Evolutionary conservation across 1,140 invertebrate genomes (phyloP), one percentile per base, ranked within the genome.

Genomic region (Eufriesea mexicana): DNA sequence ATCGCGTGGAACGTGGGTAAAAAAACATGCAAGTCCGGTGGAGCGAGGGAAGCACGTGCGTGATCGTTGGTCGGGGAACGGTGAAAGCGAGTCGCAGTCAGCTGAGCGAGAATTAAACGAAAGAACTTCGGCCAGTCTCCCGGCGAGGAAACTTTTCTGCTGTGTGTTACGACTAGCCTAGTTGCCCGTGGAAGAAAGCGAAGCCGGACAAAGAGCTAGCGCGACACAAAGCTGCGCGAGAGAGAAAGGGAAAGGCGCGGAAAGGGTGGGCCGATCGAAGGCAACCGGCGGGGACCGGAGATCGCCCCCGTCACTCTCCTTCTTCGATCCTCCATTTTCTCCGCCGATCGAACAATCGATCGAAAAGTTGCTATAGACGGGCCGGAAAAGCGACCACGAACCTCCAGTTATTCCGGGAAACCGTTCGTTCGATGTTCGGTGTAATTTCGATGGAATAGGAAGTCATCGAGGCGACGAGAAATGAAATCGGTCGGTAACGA

Each of bases 121-220:
- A 81, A 75, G 75, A 88, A 88, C 73, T 89, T 89, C 35, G 78
- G 42, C 28, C 55, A 66, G 79, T 64, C 77, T 79, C 72, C 67
- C 54, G 77, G 79, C 54, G 47, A 81, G 57, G 35, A 80, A 87
- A 87, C 85, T 86, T 78, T 83, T 87, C 81, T 55, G 62, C 68
- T 45, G n/a, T 61, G 79, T 86, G 85, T 79, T 84, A 87, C 86
- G 84, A 70, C 81, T 86, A 87, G 82, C 85, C 84, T 74, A 87
- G 79, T 87, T 87, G 84, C 67, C 59, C 62, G 85, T 75, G 66
- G 61, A 68, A 83, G 83, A 79, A 66, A 81, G 84, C 71, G 85
- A 86, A 75, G 74, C 68, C 85, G 67, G 73, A 83, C 61, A 83
- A 77, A 83, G 61, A 70, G 80, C 49, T 35, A 64, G 28, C 42